Evolutionary conservation across 2,888 invertebrate species (phyloP), one percentile per base, ranked within the genome.

Genomic region (Cataglyphis altisquamis): DNA sequence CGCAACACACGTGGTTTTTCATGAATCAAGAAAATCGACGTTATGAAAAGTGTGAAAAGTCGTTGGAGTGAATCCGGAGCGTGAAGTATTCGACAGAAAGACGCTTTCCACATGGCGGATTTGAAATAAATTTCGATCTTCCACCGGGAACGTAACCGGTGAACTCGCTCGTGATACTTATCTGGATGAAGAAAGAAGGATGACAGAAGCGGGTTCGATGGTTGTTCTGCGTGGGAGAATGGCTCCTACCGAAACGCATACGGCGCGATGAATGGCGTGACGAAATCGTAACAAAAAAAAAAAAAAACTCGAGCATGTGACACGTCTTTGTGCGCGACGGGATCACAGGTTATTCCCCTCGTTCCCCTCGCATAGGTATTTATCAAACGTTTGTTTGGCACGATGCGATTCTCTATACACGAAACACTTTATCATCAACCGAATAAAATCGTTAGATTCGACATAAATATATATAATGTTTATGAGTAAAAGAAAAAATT

Each of bases 211-310:
- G 91, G 92, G 92, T 93, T 93, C 92, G 92, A 93, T 92, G 86
- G 88, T 89, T 88, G 90, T 86, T 77, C 86, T 78, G 93, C 93
- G 94, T 94, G 93, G 94, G 94, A 94, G 94, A 93, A 91, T 91
- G 85, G 87, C 74, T 64, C 70, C 85, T 75, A 84, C 67, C 68
- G 83, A 78, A 83, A 55, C 78, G 87, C 81, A 86, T 70, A 77
- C 86, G 78, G 75, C 18, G 78, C 85, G 84, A 74, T 89, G 90
- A 90, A 90, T 89, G 84, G 85, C 85, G 84, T 84, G 90, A 90
- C 90, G 84, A 91, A 89, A 86, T 91, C 88, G 86, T 86, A 84
- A 91, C 89, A 29, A 29, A 29, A 29, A 88, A 87, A 84, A n/a
- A 89, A 82, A 86, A 88, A 87, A 84, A 87, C 84, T 82, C 88